Base-by-base conservation (phyloP, 64 coral and sea anemone genomes). In the Platygyra sinensis region DNA sequence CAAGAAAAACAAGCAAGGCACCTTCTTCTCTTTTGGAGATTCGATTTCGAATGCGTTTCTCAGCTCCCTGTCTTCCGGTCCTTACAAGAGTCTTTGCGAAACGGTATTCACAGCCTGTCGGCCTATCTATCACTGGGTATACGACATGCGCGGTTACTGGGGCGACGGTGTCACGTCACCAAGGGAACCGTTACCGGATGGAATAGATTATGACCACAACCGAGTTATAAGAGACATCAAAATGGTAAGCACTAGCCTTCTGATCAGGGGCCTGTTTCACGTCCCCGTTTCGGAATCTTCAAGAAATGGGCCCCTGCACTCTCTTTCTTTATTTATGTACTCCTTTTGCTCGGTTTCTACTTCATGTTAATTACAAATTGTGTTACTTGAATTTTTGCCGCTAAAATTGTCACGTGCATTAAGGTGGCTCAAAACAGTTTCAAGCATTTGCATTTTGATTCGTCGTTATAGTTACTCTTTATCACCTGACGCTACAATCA, bases 151-250 rank as follows among this genome's bases (percentile, higher is more conserved):
- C 4, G 87, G 87, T 32, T 96, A 96, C 90, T 96, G 94, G 94
- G 94, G 94, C 49, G 86, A 96, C 52, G 92, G 89, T 28, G 29
- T 69, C n/a, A 89, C 60, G 28, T 83, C 49, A 89, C 87, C 87
- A 36, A 88, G 86, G 80, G 93, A 98, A 62, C 92, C 92, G 18
- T 25, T 62, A 25, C 89, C 92, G 9, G 76, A 98, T 87, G 93
- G 74, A 13, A 81, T 72, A 8, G 93, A 98, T 67, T 98, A 92
- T 76, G 96, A 98, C n/a, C 92, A 89, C n/a, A 79, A 98, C 18
- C 89, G 81, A 87, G 96, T 98, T 2, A 25, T 98, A 71, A 49
- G 38, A 62, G 96, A 98, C 49, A 74, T 98, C 18, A 98, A 89
- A 87, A 72, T 89, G 93, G 93, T 94, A 88, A 52, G 49, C 62